Evolutionary conservation across 2,888 invertebrate species (phyloP), one percentile per base, ranked within the genome.

Genomic region (Merodon equestris): DNA sequence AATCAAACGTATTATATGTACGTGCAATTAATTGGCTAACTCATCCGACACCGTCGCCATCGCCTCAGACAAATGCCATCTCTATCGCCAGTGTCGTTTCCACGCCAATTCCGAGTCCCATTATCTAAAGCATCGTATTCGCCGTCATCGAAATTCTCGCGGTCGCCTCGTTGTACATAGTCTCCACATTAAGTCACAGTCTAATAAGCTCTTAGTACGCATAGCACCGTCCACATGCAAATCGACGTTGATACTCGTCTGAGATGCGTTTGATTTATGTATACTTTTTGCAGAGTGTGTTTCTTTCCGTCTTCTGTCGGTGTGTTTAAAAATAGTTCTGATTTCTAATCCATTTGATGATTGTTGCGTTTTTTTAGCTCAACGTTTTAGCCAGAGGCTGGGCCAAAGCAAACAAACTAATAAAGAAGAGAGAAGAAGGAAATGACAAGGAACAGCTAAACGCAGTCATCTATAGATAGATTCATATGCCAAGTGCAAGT

Each of bases 401-500:
- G 51, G 66, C 56, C 50, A 71, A 19, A 57, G 57, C 51, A 60
- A 42, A 48, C 40, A 48, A 40, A 63, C 57, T 27, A 54, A 18
- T 42, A 47, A 45, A 36, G 27, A 1, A n/a, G 18, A 10, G 17
- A 34, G 53, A 50, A 66, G 60, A 57, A 72, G 53, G 50, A 58
- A 48, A 47, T 48, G 40, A 57, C 36, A 12, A 34, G 48, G 45
- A 54, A 44, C 36, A 47, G 44, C 36, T 10, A n/a, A 44, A 45
- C 10, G 40, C 50, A 27, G 18, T 38, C 27, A 27, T 67, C 53
- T 68, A 68, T 47, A 79, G 72, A 54, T 70, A 74, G 79, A 51
- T 79, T 79, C 79, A 79, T 74, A 58, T 42, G 45, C 50, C 79
- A 79, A 79, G 79, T 79, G 79, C 79, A 79, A 64, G 57, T 79